phyloP scores from a whole-genome alignment of 2,888 invertebrate genomes.

The Desoria tigrina region DNA sequence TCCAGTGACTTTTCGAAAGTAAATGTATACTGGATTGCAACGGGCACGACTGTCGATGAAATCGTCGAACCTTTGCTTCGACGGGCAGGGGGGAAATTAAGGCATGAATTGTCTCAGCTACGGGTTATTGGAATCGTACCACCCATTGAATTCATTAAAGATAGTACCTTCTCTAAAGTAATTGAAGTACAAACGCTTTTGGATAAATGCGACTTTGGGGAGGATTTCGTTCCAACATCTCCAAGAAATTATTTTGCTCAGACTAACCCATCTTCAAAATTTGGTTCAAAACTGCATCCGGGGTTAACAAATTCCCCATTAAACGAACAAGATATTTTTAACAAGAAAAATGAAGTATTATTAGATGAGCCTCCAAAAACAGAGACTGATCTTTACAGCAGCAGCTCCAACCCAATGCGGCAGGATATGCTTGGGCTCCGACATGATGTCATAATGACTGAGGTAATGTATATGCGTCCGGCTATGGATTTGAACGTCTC shows the following conservation, averaged over 20 bases:
- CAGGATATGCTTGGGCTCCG: slow-evolving; percentile 71
- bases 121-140: slow-evolving; percentile 76
- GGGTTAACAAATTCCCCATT: too few relatives aligned
- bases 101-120: slow-evolving; percentile 73
- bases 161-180: slow-evolving; percentile 63
- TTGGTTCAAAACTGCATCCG: background rate
- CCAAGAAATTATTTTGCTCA: slow-evolving; percentile 5
- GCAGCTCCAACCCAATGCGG: slow-evolving; percentile 64
- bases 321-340: background rate
- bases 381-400: background rate
- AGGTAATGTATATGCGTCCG: slow-evolving; percentile 37
- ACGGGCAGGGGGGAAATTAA: slow-evolving; percentile 63
- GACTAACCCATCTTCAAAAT: background rate
- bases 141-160: slow-evolving; percentile 71
- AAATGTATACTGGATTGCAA: slow-evolving; percentile 68
- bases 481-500: too few relatives aligned
- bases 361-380: slow-evolving; percentile 13
- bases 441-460: slow-evolving; percentile 66
- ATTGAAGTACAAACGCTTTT: slow-evolving; percentile 66
- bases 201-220: slow-evolving; percentile 67
- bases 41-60: slow-evolving; percentile 58
- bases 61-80: slow-evolving; percentile 63
- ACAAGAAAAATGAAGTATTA: background rate
- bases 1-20: slow-evolving; percentile 67
- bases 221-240: slow-evolving; percentile 63